A percentile compares a stretch with the other conserved stretches of the same genome.
Evolutionary conservation across 2,113 vertebrate genomes (phyloP).

Genomic region (Myxocyprinus asiaticus): DNA sequence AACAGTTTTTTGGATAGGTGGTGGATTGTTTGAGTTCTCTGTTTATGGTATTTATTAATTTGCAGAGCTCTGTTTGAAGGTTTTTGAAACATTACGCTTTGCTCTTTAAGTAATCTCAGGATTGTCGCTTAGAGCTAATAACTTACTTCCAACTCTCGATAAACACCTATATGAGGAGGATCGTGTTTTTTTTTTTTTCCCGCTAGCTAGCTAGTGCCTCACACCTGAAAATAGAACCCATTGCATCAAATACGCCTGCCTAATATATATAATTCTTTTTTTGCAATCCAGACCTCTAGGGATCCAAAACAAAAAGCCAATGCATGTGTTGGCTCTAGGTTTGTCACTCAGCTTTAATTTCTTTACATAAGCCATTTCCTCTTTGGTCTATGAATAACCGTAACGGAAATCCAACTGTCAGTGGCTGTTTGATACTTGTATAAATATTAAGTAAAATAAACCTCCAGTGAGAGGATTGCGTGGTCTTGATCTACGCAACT

Average conservation of each 20-base stretch:
- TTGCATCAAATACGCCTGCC: background rate
- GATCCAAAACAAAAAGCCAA: constrained; percentile 1
- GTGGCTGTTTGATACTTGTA: constrained; percentile 28
- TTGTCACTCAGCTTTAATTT: constrained; percentile 30
- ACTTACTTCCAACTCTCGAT: no score
- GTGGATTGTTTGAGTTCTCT: no score
- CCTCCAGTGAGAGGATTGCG: constrained; percentile 24
- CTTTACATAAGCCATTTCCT: constrained; percentile 62
- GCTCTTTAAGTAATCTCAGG: no score
- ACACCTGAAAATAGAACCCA: constrained; percentile 31
- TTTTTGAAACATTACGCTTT: no score
- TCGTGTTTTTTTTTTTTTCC: no score
- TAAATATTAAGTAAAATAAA: constrained; percentile 51
- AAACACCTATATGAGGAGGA: no score
- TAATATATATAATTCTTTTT: background rate
- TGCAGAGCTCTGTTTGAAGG: no score
- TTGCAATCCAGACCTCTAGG: background rate
- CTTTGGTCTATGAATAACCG: constrained; percentile 68
- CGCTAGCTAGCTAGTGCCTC: background rate
- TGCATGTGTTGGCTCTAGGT: constrained; percentile 37
- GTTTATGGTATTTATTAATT: no score
- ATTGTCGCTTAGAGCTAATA: no score
- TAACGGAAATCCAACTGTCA: constrained; percentile 64
- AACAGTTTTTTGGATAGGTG: no score
- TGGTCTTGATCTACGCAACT: constrained; percentile 21